Evolutionary conservation across 2,888 invertebrate species (phyloP), one percentile per base, ranked within the genome.

Genomic region (Fragum sueziense): DNA sequence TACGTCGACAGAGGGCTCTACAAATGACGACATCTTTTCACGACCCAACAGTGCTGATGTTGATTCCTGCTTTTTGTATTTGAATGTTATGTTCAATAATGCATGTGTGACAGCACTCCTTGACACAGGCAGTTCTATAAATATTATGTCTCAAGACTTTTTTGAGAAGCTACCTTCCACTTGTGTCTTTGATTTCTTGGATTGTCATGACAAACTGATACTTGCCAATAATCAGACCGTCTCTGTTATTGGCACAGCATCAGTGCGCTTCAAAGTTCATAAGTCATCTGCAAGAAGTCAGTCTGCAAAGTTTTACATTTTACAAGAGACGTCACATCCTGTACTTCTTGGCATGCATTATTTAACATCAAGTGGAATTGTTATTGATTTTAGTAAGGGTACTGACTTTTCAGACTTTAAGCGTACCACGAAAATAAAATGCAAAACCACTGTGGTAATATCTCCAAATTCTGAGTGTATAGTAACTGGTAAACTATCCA

Each of bases 291-390:
- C 61, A 25, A 25, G 29, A 29, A 1, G 25, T 17, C 52, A 65
- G 54, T 20, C 25, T 22, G 65, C 77, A 22, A 22, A 25, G 34
- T 68, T 77, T 17, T 74, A 80, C 47, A 77, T 80, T 52, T 61
- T 47, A 47, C 47, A 47, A 47, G 47, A 47, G 70, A 41, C 47
- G 14, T 47, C 47, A 47, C 47, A 47, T n/a, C 47, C 7, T 20
- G 47, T 9, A n/a, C 47, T 47, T 47, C 47, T 47, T 14, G 47
- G 17, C 47, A 47, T 9, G 47, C 47, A 47, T 47, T 47, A 47
- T n/a, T n/a, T 47, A 47, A 47, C n/a, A 3, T 47, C 47, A 9
- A 47, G 47, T 47, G 4, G 47, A 3, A 47, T 47, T 47, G 47
- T 47, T 47, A 14, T 47, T 14, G 47, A 47, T 47, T 47, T 47